Evolutionary conservation across 2,888 invertebrate species (phyloP), one percentile per base, ranked within the genome.

Genomic region (Agriopis aurantiaria): DNA sequence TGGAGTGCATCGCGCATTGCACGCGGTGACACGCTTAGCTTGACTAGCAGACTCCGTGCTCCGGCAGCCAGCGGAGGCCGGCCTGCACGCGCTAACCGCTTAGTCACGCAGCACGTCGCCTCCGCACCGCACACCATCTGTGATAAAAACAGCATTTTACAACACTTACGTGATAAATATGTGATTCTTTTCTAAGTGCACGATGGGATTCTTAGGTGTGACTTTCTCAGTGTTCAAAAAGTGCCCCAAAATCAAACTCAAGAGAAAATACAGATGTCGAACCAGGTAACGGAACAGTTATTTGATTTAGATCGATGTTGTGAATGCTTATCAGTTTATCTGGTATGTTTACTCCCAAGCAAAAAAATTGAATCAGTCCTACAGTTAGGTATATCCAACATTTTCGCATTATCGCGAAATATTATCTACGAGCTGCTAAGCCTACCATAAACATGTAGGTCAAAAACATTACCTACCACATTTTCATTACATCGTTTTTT

Each of bases 141-240:
- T 84, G 84, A 85, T 87, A 82, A 79, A 82, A 80, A 80, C 72
- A 59, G 67, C 71, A 72, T 78, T 77, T 72, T 77, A 79, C 75
- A 75, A 78, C 65, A 72, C 77, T 64, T 72, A 72, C 80, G 84
- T 85, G 85, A 85, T 84, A 83, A 85, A 84, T 79, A 82, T 85
- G 90, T 88, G 86, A 86, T 85, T 80, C 78, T 8, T 77, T 69
- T 75, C 73, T 78, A 82, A 66, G 68, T 73, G 60, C 66, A 73
- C 72, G 65, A 92, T 92, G 92, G 92, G 92, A 23, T 91, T 92
- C 65, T 75, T 93, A 52, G 82, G 84, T 75, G 83, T 91, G 55
- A 88, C 93, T 40, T 91, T 92, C 69, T 90, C 93, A 45, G 86
- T 93, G 80, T 92, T 92, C 76, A 93, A 90, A 86, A 92, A 88